These are phyloP conservation scores for Drosophila ustulata DNA, from an alignment of 2,888 invertebrate genomes.

Conservation along the genomic window DNA sequence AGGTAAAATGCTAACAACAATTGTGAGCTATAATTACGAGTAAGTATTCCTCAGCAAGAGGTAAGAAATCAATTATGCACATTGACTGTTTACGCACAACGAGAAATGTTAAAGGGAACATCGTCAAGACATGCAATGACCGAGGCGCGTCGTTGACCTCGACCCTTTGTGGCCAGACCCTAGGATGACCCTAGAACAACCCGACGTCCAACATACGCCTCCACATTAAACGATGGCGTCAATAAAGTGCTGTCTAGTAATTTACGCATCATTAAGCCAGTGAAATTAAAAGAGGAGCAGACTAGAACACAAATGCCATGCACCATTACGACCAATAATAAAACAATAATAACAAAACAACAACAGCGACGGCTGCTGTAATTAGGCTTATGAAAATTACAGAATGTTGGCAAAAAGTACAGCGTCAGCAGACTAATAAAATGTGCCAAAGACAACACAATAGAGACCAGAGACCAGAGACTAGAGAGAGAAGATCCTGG, in stretches of 20 bases:
- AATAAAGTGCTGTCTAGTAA: constrained; percentile 58
- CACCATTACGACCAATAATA: constrained; percentile 53
- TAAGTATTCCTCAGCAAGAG: constrained; percentile 53
- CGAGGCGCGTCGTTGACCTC: constrained; percentile 60
- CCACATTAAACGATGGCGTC: constrained; percentile 33
- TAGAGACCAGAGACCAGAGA: not conserved
- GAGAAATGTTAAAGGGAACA: constrained; percentile 4
- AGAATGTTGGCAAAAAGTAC: constrained; percentile 9
- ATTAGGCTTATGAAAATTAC: constrained; percentile 60
- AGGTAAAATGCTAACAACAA: constrained; percentile 60
- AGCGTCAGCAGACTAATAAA: constrained; percentile 16
- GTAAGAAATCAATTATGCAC: constrained; percentile 76
- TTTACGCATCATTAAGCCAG: constrained; percentile 72
- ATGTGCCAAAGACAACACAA: not conserved
- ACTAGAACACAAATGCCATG: constrained; percentile 25
- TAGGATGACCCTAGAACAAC: constrained; percentile 17
- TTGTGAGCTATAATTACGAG: constrained; percentile 67
- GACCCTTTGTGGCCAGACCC: constrained; percentile 50
- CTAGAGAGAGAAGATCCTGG: not conserved
- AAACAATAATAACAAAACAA: constrained; percentile 51
- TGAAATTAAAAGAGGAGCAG: constrained; percentile 60
- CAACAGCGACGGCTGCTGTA: constrained; percentile 32
- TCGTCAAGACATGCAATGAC: constrained; percentile 35
- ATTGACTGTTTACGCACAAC: constrained; percentile 25
- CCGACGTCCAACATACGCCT: constrained; percentile 39